Base-by-base conservation (phyloP, 2,888 invertebrate species). In the Zele albiditarsus region DNA sequence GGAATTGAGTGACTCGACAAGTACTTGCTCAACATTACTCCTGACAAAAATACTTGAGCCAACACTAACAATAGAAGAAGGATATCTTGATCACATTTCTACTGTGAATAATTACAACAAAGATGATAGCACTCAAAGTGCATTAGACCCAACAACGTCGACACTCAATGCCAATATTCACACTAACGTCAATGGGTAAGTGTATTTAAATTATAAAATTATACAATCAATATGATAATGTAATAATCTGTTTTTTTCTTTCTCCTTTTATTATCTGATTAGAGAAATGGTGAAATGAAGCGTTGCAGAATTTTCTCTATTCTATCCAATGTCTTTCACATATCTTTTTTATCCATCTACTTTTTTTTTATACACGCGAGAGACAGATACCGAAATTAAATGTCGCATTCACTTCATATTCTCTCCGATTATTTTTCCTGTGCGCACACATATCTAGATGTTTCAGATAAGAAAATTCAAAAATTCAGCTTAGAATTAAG, bases 371-470 rank as follows among this genome's bases (percentile, higher is more conserved):
- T 71, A 83, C 38, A 38, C 38, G 12, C 2, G 12, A 8, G 38
- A 38, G 38, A 38, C 38, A 38, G 5, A 8, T 38, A 38, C 12
- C 38, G 38, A 38, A 38, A 8, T 38, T 38, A 38, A 8, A 38
- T 38, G 38, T 38, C 38, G 10, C 12, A 12, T 8, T 8, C 38
- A 38, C 38, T 38, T 38, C 12, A 38, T 38, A 38, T 38, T 38
- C 38, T 38, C 1, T 12, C 38, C 82, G 80, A 83, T 84, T 83
- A 84, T 75, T 71, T 84, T 81, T 86, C 80, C 81, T 82, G 81
- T 81, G 82, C 82, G 83, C 80, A 81, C 77, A 77, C 78, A 80
- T 20, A 12, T 10, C 31, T 27, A 63, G 63, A 63, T 31, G 5
- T 23, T 63, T 33, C 10, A 31, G 4, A 8, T n/a, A 63, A 2